A percentile compares a stretch with the other conserved stretches of the same genome.
Conservation (phyloP, 2,888 invertebrate genomes). For the Phortica magna region DNA sequence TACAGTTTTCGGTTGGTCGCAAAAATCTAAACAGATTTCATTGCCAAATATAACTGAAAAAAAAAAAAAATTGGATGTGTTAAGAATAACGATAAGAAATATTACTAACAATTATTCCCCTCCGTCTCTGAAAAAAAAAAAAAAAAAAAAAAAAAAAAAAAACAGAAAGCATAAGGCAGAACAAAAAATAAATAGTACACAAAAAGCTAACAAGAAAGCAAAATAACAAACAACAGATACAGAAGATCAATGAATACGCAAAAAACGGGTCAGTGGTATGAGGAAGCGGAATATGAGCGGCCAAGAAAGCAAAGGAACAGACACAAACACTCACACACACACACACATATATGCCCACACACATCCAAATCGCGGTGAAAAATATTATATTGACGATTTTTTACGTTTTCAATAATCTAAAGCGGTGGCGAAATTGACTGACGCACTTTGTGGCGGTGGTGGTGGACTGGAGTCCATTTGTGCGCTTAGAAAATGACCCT, state of each 20-base stretch:
- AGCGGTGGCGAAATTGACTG: not conserved
- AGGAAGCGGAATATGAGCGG: slow-evolving; percentile 3
- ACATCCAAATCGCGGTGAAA: not conserved
- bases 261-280: slow-evolving; percentile 65
- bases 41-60: no score
- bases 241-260: slow-evolving; percentile 60
- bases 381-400: not conserved
- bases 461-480: no score
- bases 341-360: not conserved
- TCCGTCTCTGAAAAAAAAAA: not conserved
- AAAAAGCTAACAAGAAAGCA: not conserved
- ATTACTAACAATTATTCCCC: not conserved
- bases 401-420: not conserved
- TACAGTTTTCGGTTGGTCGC: not conserved
- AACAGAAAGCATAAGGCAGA: slow-evolving; percentile 8
- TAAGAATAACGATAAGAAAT: not conserved
- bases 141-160: not conserved
- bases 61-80: not conserved
- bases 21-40: no score
- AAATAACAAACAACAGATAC: slow-evolving; percentile 32
- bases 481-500: slow-evolving; percentile 28
- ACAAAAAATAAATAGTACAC: slow-evolving; percentile 16
- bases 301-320: not conserved
- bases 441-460: not conserved
- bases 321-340: not conserved